Conservation (phyloP, 2,113 vertebrate species). For the Tichodroma muraria region DNA sequence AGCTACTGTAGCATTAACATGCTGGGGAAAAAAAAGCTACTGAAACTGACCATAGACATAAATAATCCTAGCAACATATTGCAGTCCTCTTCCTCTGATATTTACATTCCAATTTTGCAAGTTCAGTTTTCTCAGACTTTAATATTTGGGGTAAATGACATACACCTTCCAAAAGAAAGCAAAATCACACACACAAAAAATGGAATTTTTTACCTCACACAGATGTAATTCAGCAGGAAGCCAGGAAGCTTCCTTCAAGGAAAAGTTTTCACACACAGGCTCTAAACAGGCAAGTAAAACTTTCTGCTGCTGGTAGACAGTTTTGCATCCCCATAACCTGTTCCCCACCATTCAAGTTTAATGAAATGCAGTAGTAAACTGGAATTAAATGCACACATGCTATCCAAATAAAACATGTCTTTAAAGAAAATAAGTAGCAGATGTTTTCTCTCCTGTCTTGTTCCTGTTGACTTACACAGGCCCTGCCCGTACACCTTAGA, state of each 20-base stretch:
- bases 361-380: neutral
- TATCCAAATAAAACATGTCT: neutral
- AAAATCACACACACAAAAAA: neutral
- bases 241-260: neutral
- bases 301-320: neutral
- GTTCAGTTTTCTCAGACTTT: neutral
- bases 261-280: neutral
- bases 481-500: neutral
- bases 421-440: neutral
- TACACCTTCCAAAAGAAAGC: neutral
- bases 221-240: neutral
- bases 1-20: neutral
- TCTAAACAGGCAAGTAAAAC: neutral
- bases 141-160: neutral
- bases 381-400: neutral
- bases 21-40: neutral
- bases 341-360: neutral
- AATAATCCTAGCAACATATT: neutral
- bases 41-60: rapidly evolving
- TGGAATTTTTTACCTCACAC: neutral
- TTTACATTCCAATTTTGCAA: neutral
- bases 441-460: neutral
- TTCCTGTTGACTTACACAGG: neutral
- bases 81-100: neutral
- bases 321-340: neutral